A percentile compares a stretch with the other conserved stretches of the same genome.
These are phyloP conservation scores for Lutjanus argentimaculatus DNA, from an alignment of 2,797 vertebrate species.

Conservation along the genomic window DNA sequence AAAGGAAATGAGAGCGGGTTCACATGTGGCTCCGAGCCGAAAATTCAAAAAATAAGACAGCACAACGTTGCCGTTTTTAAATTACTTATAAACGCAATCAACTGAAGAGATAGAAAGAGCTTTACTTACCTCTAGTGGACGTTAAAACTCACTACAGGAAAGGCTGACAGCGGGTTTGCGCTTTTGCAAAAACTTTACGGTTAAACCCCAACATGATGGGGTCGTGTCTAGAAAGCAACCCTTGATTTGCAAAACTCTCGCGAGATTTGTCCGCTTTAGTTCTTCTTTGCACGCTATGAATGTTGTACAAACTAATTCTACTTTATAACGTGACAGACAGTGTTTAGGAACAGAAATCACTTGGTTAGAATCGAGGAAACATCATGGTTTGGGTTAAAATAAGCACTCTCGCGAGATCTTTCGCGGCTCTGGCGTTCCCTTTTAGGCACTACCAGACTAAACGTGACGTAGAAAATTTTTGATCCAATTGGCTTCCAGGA, in stretches of 20 bases:
- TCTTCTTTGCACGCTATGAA: no score
- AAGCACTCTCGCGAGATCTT: no score
- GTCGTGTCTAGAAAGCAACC: no score
- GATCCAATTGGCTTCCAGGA: constrained; percentile 49
- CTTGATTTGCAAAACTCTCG: no score
- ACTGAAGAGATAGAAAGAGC: neutral
- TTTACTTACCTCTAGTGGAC: constrained; percentile 65
- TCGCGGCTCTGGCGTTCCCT: no score
- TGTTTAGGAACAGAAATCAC: no score
- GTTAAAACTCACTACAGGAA: constrained; percentile 13
- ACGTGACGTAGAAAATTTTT: neutral
- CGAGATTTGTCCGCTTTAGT: no score
- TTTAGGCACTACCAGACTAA: neutral
- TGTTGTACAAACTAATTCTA: no score
- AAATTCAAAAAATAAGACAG: neutral
- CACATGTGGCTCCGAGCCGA: fast-evolving
- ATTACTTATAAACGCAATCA: neutral
- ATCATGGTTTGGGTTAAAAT: no score
- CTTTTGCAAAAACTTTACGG: constrained; percentile 43
- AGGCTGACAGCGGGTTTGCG: neutral
- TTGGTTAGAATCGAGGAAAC: no score
- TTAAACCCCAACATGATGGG: neutral
- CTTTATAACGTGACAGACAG: no score
- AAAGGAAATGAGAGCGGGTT: fast-evolving
- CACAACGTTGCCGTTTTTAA: fast-evolving